A percentile compares a stretch with the other conserved stretches of the same genome.
Evolutionary conservation across 1,140 invertebrate genomes (phyloP).

Genomic region (Anagrus nilaparvatae): DNA sequence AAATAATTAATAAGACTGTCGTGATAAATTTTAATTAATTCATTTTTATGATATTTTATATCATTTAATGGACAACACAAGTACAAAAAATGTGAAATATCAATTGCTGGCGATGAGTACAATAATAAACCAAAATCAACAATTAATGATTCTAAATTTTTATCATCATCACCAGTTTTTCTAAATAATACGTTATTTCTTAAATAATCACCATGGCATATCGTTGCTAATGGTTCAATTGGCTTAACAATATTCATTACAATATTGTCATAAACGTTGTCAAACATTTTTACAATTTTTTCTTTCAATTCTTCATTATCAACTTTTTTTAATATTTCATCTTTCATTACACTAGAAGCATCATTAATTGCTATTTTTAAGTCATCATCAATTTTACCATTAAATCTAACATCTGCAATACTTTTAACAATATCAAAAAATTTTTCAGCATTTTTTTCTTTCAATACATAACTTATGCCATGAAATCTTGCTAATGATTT

Average conservation of each 20-base stretch:
- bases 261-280: constrained; percentile 10
- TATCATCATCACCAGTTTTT: constrained; percentile 10
- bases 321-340: constrained; percentile 12
- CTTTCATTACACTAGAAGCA: constrained; percentile 3
- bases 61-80: constrained; percentile 24
- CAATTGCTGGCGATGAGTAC: constrained; percentile 32
- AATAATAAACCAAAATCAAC: constrained; percentile 34
- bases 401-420: constrained; percentile 18
- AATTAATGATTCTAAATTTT: constrained; percentile 25
- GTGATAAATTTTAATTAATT: constrained; percentile 30
- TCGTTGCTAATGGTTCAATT: constrained; percentile 25
- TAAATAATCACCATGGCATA: constrained; percentile 39
- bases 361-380: neutral
- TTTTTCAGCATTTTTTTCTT: constrained; percentile 19
- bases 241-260: constrained; percentile 10
- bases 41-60: constrained; percentile 12
- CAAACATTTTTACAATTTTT: constrained; percentile 15
- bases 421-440: constrained; percentile 24
- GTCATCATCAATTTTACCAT: neutral
- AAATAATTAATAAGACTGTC: constrained; percentile 18
- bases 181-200: constrained; percentile 34
- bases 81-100: constrained; percentile 37
- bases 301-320: constrained; percentile 20
- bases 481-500: constrained; percentile 34
- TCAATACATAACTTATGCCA: constrained; percentile 29